Percentiles rank a stretch among this genome's conserved stretches.
Evolutionary conservation across 2,113 vertebrate genomes (phyloP).

Genomic region (Labeo catla): DNA sequence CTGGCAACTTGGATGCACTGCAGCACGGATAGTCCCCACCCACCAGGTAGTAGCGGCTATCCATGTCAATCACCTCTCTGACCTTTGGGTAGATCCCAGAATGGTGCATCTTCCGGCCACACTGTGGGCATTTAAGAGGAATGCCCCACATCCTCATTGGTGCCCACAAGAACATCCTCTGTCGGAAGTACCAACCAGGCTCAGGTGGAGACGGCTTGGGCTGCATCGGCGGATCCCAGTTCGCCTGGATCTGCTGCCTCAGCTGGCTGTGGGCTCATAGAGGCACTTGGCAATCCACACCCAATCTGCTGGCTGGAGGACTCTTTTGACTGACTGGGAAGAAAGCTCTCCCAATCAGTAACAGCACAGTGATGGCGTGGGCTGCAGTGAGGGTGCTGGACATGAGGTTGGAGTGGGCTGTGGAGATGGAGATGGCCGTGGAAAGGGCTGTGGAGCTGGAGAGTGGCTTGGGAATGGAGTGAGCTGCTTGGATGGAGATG

Average conservation of each 20-base stretch:
- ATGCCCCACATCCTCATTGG: no score
- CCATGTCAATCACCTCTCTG: not conserved
- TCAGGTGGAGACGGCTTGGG: not conserved
- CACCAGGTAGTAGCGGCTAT: not conserved
- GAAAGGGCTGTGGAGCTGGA: not conserved
- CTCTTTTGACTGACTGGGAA: constrained; percentile 41
- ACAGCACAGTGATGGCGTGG: not conserved
- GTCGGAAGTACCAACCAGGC: not conserved
- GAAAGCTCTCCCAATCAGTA: constrained; percentile 36
- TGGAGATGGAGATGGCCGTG: no score
- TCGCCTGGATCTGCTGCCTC: not conserved
- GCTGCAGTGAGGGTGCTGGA: not conserved
- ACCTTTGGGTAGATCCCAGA: not conserved
- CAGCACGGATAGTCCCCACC: constrained; percentile 22
- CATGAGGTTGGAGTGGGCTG: not conserved
- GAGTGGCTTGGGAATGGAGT: no score
- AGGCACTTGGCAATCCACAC: constrained; percentile 36
- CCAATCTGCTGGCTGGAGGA: constrained; percentile 36
- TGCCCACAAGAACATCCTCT: not conserved
- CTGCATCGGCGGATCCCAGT: not conserved
- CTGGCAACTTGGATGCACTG: not conserved
- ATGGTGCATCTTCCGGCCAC: constrained; percentile 21
- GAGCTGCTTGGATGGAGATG: no score
- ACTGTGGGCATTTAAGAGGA: constrained; percentile 3
- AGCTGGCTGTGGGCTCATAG: constrained; percentile 36